Conservation (phyloP, 2,113 vertebrate species). For the Lontra canadensis region DNA sequence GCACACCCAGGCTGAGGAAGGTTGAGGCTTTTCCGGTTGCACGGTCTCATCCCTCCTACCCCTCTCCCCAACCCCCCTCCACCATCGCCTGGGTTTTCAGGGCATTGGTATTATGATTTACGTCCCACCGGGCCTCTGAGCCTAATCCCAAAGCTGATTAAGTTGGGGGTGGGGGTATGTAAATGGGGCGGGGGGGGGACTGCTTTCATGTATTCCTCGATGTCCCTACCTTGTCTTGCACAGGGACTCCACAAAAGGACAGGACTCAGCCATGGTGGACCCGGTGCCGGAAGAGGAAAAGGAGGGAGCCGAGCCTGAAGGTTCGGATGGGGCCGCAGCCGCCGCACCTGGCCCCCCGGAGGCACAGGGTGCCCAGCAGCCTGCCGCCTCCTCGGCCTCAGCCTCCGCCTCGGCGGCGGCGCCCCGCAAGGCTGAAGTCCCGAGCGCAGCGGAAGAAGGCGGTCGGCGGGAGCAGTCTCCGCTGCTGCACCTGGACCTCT, state of each 20-base stretch:
- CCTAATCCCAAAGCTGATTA: slow-evolving; percentile 69
- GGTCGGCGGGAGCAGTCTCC: slow-evolving; percentile 85
- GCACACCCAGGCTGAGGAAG: neutral
- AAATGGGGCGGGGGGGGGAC: neutral
- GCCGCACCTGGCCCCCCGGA: slow-evolving; percentile 36
- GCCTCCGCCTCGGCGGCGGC: neutral
- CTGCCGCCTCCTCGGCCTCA: slow-evolving; percentile 71
- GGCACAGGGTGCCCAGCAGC: slow-evolving; percentile 71
- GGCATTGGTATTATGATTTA: slow-evolving; percentile 43
- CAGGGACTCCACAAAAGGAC: slow-evolving; percentile 57
- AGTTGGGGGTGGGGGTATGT: neutral
- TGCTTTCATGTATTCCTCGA: slow-evolving; percentile 25
- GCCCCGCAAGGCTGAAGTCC: slow-evolving; percentile 55
- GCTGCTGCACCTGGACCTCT: slow-evolving; percentile 94
- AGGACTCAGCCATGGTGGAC: slow-evolving; percentile 78
- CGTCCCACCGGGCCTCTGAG: slow-evolving; percentile 7
- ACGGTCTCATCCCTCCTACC: neutral
- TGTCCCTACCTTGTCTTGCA: neutral
- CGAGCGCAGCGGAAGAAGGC: slow-evolving; percentile 70
- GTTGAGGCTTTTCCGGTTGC: neutral
- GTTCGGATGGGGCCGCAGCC: slow-evolving; percentile 37
- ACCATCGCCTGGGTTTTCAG: neutral
- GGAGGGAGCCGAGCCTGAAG: slow-evolving; percentile 32
- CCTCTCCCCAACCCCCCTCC: no score
- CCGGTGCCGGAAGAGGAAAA: slow-evolving; percentile 77